Evolutionary conservation across 2,113 vertebrate species (phyloP).

Genomic region (Ailurus styani): DNA sequence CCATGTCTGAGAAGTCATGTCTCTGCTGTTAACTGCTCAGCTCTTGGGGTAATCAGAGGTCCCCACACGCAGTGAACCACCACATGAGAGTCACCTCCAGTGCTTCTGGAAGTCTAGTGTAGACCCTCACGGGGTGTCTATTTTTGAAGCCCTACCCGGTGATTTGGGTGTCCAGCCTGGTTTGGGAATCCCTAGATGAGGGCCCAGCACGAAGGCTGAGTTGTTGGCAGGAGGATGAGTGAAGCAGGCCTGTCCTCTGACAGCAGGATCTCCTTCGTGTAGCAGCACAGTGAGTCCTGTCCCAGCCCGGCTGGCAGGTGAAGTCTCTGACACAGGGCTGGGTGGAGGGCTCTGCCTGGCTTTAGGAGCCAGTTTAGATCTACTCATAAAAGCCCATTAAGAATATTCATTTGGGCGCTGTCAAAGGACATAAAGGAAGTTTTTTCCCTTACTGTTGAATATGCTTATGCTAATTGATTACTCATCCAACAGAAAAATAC

Average conservation of each 20-base stretch:
- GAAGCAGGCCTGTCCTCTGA: not conserved
- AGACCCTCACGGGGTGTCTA: not conserved
- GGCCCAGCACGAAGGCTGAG: not conserved
- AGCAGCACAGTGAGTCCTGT: not conserved
- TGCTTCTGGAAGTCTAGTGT: not conserved
- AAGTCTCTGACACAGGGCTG: accelerated
- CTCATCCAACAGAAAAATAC: not conserved
- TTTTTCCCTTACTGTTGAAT: not conserved
- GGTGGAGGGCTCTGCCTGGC: not conserved
- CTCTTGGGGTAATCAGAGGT: not conserved
- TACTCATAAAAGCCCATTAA: not conserved
- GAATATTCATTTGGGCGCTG: not conserved
- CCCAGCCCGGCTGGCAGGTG: not conserved
- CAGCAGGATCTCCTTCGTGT: not conserved
- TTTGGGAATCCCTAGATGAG: not conserved
- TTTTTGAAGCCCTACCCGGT: not conserved
- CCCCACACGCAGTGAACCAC: not conserved
- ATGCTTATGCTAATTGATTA: not conserved
- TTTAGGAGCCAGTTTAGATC: not conserved
- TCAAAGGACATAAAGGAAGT: not conserved
- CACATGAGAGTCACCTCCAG: not conserved
- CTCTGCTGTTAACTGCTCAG: not conserved
- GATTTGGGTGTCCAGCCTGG: not conserved
- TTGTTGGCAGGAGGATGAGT: not conserved
- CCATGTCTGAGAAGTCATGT: not conserved